Percentiles rank a stretch among this genome's conserved stretches.
phyloP scores from a whole-genome alignment of 2,113 vertebrate genomes.

The Notechis scutatus region DNA sequence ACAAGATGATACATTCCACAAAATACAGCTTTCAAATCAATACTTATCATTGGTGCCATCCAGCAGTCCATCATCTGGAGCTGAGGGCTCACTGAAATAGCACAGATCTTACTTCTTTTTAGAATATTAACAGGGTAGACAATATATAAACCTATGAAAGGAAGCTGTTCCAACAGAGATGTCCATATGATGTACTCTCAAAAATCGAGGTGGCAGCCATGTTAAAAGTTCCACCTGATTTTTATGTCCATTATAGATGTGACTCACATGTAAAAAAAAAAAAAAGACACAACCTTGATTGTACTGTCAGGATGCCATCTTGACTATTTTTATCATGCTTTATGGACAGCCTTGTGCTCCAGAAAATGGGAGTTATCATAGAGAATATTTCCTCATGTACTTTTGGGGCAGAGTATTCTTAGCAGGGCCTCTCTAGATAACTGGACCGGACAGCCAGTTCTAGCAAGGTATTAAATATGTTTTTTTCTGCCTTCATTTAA shows the following conservation, averaged over 20 bases:
- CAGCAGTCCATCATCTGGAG: background rate
- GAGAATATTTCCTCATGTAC: background rate
- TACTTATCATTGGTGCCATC: background rate
- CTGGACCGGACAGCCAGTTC: background rate
- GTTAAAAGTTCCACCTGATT: background rate
- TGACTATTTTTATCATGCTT: background rate
- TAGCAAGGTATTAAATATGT: background rate
- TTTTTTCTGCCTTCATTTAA: background rate
- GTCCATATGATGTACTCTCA: background rate
- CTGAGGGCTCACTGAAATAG: background rate
- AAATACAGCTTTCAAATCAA: background rate
- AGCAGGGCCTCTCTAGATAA: background rate
- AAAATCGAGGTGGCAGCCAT: background rate
- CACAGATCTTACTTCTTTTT: background rate
- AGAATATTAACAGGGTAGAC: background rate
- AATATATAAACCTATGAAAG: background rate
- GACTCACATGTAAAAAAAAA: background rate
- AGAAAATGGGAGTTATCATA: background rate
- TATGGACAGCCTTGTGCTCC: background rate
- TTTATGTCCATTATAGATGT: background rate
- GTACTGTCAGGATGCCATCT: background rate
- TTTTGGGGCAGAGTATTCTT: background rate
- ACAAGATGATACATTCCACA: background rate
- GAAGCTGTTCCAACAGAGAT: background rate
- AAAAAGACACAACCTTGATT: background rate